These are phyloP conservation scores for Pipa parva DNA, from an alignment of 2,113 vertebrate genomes.

Conservation along the genomic window DNA sequence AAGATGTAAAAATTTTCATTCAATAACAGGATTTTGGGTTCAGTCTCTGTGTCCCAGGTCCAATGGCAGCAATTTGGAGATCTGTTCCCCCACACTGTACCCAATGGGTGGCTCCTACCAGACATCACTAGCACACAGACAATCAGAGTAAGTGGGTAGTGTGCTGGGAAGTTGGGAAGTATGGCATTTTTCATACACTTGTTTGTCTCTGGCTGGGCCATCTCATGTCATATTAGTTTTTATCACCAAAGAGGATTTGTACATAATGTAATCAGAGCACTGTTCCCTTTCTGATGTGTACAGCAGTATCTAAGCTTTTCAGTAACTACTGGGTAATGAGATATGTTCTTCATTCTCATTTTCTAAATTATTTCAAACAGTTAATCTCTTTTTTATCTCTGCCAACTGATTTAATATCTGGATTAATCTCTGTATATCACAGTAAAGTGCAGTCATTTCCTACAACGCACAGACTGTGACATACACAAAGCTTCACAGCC, in stretches of 20 bases:
- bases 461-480: no score
- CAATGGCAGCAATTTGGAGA: no score
- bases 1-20: no score
- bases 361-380: slow-evolving; percentile 39
- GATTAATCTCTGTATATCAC: slow-evolving; percentile 19
- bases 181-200: no score
- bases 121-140: no score
- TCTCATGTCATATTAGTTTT: slow-evolving; percentile 12
- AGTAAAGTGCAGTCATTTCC: neutral
- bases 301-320: slow-evolving; percentile 24
- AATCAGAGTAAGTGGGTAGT: no score
- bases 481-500: neutral
- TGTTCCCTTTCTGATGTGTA: slow-evolving; percentile 1
- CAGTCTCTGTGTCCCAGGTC: no score
- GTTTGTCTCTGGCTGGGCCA: neutral
- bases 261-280: slow-evolving; percentile 18
- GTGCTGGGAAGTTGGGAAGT: no score
- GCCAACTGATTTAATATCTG: slow-evolving; percentile 38
- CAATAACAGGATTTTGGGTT: no score
- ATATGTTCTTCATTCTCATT: slow-evolving; percentile 36
- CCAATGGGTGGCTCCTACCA: no score
- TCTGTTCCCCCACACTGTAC: no score
- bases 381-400: slow-evolving; percentile 36
- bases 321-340: slow-evolving; percentile 31
- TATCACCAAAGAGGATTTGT: slow-evolving; percentile 34